Evolutionary conservation across 2,888 invertebrate genomes (phyloP), one percentile per base, ranked within the genome.

Genomic region (Leptogaster cylindrica): DNA sequence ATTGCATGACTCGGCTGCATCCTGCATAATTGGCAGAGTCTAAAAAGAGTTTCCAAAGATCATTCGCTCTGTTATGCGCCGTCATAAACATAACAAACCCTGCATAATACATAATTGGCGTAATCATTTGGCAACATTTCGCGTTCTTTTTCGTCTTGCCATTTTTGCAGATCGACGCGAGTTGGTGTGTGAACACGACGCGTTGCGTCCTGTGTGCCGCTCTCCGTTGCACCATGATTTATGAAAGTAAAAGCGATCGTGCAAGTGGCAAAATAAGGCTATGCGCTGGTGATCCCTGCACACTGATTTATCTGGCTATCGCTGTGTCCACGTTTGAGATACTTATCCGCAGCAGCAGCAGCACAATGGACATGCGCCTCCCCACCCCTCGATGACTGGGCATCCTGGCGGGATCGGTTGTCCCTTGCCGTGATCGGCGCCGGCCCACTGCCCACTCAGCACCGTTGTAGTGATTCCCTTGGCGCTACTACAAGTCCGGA

Each of bases 1-100:
- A 58, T 58, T 58, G 58, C 58, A 58, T 58, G 58, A 58, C 58
- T 58, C 58, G 58, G 12, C 25, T 58, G 58, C 39, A 58, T 58
- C 25, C 25, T 58, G 58, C 39, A 58, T 58, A 58, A 58, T 58
- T 58, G 58, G 58, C 58, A 58, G 36, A 39, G 14, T 36, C 58
- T 41, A 41, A 36, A 55, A 64, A 58, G 48, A 52, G 52, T 52
- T 67, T 48, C 51, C 55, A 55, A 64, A 65, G 68, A 68, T 23
- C 65, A 65, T 28, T 52, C 52, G 52, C 12, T 65, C 50, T 46
- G 51, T 27, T 65, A 65, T 65, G 55, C 65, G 68, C 68, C 48
- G 39, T 68, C 68, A 68, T 68, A 68, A 65, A 68, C 68, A 65
- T 65, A 65, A 65, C 68, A 68, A 64, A 68, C 68, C 64, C 64